Base-by-base conservation (phyloP, 2,113 vertebrate species). In the Illadopsis cleaveri region DNA sequence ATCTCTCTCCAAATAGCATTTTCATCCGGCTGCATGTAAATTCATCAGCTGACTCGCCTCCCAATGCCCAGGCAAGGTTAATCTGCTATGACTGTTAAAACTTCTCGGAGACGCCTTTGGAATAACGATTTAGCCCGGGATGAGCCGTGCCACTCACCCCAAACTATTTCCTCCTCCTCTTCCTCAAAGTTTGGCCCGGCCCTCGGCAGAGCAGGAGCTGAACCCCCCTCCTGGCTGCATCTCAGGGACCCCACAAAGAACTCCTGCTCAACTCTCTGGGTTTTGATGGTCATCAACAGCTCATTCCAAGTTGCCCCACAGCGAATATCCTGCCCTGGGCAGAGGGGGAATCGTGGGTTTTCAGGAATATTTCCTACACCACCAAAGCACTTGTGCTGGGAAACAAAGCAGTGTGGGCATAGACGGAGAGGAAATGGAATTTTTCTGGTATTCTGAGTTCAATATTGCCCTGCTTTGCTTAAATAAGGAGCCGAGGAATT, bases 71-170 rank as follows among this genome's bases (percentile, higher is more conserved):
- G 97, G 94, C 98, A 95, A 98, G 99, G 99, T 99, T 99, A 99
- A 99, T 99, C 98, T 98, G 97, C 98, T 98, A 98, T 98, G 98
- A 99, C 99, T 99, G 99, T 99, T 99, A 98, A 99, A 99, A 99
- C 98, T 98, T 98, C 98, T 95, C 86, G 94, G 97, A 98, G 98
- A 98, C 93, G 98, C 98, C 97, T 94, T 91, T 90, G 97, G 98
- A 98, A 99, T 99, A 97, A 98, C 97, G 98, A 98, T 98, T 98
- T 86, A 93, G 92, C 93, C 71, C 35, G 58, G 98, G 98, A 97
- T 84, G 96, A 98, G 98, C 97, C 95, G 15, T 93, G 81, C 65
- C 92, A 95, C 98, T 94, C 97, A 97, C 97, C 93, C 95, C 91
- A 98, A 98, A 98, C 86, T 91, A 77, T 86, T 82, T 56, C 78